Evolutionary conservation across 2,888 invertebrate genomes (phyloP).

Genomic region (Orthonevra nobilis): DNA sequence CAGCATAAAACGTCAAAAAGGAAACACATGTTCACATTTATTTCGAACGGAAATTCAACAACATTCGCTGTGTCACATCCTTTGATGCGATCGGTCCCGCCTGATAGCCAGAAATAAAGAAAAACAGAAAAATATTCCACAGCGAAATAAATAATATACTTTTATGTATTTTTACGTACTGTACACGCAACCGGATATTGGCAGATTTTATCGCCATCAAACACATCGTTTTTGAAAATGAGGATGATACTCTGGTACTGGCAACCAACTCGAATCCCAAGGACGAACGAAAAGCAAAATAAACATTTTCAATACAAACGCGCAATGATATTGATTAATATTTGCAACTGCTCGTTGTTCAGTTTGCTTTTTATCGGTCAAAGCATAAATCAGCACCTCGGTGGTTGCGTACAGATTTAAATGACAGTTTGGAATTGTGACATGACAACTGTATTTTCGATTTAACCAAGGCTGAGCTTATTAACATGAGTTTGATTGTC

Average conservation of each 20-base stretch:
- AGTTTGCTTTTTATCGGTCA: too few species aligned
- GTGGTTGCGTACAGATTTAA: too few species aligned
- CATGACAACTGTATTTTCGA: too few species aligned
- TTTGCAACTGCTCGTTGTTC: too few species aligned
- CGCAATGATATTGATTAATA: too few species aligned
- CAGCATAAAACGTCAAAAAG: constrained; percentile 49
- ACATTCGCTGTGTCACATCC: constrained; percentile 53
- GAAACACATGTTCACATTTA: constrained; percentile 65
- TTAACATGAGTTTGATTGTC: too few species aligned
- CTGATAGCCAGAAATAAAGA: constrained; percentile 59
- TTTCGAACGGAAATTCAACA: constrained; percentile 65
- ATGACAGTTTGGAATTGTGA: too few species aligned
- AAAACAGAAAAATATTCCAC: constrained; percentile 17
- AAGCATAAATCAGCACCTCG: too few species aligned
- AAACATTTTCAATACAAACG: too few species aligned
- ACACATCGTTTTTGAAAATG: constrained; percentile 20
- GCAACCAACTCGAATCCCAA: too few species aligned
- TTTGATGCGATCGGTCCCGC: constrained; percentile 57
- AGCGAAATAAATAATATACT: constrained; percentile 30
- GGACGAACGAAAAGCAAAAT: too few species aligned
- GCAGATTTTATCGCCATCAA: constrained; percentile 54
- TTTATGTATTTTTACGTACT: constrained; percentile 38
- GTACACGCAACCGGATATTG: constrained; percentile 58
- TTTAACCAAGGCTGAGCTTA: too few species aligned
- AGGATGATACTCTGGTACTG: constrained; percentile 4